Base-by-base conservation (phyloP, 1,140 invertebrate genomes). In the Bombus consobrinus region DNA sequence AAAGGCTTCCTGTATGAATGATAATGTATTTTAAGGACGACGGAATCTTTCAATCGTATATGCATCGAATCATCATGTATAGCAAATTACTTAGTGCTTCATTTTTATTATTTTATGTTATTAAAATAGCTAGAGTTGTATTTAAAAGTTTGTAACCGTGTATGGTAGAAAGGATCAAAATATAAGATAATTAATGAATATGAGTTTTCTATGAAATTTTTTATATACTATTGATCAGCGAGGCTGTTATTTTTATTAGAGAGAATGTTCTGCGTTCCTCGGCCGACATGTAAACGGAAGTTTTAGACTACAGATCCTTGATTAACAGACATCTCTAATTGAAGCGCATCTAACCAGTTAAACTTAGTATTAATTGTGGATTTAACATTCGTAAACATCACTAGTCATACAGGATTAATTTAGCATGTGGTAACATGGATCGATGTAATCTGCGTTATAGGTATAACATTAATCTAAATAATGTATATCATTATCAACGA, bases 361-460 rank as follows among this genome's bases (percentile, higher is more conserved):
- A 34, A 76, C 34, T 25, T 15, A 53, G 41, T 37, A 74, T 74
- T 74, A 76, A 59, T 76, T 57, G 25, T 47, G 15, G 18, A 76
- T 28, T 76, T 37, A 15, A 59, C 32, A 57, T 25, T 47, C 6
- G 47, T 47, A 47, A 57, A 57, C 34, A 57, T 76, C 32, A 25
- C 47, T 57, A 37, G 34, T 37, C 47, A 59, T 25, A 37, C 43
- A 37, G 37, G 47, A 76, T 76, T 76, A 76, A 76, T 76, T 76
- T 59, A 41, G 18, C 43, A 57, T 13, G 32, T 57, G 47, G 12
- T 53, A 76, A 34, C 2, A 28, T 37, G 32, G 74, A 57, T 76
- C 74, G 15, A 28, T 37, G 59, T n/a, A 76, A 74, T 74, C 73
- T 74, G 15, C 5, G 10, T 72, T 43, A 72, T 28, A 32, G 13